Evolutionary conservation across 37 sponge, comb jelly and placozoan species (phyloP).

Genomic region (Crambe crambe): DNA sequence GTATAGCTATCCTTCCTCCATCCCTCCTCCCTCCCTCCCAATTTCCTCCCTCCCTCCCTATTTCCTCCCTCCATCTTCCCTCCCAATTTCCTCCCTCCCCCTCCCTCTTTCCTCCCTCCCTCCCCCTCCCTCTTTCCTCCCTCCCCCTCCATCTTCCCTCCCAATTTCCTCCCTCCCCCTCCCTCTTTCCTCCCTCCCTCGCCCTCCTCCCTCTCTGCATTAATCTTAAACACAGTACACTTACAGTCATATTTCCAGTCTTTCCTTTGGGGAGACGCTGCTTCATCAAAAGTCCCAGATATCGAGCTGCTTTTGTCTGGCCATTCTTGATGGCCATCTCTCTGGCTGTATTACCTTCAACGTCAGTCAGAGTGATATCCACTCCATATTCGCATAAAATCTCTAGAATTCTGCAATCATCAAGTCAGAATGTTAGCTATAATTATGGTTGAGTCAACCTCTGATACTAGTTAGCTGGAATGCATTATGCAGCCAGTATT

Average conservation of each 20-base stretch:
- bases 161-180: not conserved
- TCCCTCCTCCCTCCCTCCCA: too few species aligned
- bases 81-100: too few species aligned
- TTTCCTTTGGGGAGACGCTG: slow-evolving; percentile 3
- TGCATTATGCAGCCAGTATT: too few species aligned
- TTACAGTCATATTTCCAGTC: not conserved
- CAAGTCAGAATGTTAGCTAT: too few species aligned
- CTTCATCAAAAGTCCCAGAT: slow-evolving; percentile 30
- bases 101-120: too few species aligned
- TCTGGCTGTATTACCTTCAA: slow-evolving; percentile 55
- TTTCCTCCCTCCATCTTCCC: too few species aligned
- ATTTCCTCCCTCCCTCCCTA: too few species aligned
- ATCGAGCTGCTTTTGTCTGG: slow-evolving; percentile 44
- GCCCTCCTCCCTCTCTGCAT: not conserved
- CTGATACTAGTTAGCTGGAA: too few species aligned
- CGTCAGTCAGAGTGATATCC: slow-evolving; percentile 35
- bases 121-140: not conserved
- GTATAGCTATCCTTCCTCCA: too few species aligned
- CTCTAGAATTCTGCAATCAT: slow-evolving; percentile 33
- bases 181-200: not conserved
- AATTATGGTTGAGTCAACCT: too few species aligned
- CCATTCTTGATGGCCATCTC: slow-evolving; percentile 55
- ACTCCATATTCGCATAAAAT: slow-evolving; percentile 46
- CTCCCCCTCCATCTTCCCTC: not conserved
- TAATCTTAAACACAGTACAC: not conserved